Base-by-base conservation (phyloP, 2,113 vertebrate species). In the Microtus ochrogaster region DNA sequence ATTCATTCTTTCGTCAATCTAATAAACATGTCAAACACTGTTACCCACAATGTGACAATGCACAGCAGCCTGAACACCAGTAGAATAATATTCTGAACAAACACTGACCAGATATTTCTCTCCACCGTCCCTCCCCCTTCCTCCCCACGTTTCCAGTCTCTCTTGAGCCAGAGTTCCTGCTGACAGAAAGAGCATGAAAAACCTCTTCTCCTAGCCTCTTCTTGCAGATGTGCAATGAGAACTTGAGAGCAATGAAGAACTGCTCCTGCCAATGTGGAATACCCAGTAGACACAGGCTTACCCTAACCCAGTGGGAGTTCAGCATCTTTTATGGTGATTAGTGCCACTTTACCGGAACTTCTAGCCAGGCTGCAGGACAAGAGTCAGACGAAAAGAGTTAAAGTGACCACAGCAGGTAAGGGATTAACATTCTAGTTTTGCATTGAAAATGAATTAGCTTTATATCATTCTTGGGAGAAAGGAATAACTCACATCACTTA, bases 361-460 rank as follows among this genome's bases (percentile, higher is more conserved):
- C 39, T 89, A 65, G 47, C 30, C 77, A 90, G 81, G 12, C 61
- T 88, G 85, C 39, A 79, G 91, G 58, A 77, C 82, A 90, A 72
- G 93, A 84, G 70, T 78, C 81, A 87, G 26, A 30, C 22, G 16
- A 26, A 66, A 82, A 36, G 22, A 13, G 17, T 63, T 58, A 47
- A 94, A 74, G 52, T 52, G 76, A 44, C 33, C 82, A 86, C 14
- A 76, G 79, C 78, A 76, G 33, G 41, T 39, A 90, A 73, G 92
- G 44, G 92, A 91, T 92, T 77, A 65, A 81, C 16, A 13, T 52
- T 77, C 47, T 95, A 52, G 19, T 90, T 85, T 85, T 87, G 68
- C 55, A 47, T 61, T 83, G 44, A 68, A 92, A 92, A 91, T 91
- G 39, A 11, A 16, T 47, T 49, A 73, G 55, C 49, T 94, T 30